A percentile compares a stretch with the other conserved stretches of the same genome.
phyloP scores from a whole-genome alignment of 2,888 invertebrate species.

The Agriopis aurantiaria region DNA sequence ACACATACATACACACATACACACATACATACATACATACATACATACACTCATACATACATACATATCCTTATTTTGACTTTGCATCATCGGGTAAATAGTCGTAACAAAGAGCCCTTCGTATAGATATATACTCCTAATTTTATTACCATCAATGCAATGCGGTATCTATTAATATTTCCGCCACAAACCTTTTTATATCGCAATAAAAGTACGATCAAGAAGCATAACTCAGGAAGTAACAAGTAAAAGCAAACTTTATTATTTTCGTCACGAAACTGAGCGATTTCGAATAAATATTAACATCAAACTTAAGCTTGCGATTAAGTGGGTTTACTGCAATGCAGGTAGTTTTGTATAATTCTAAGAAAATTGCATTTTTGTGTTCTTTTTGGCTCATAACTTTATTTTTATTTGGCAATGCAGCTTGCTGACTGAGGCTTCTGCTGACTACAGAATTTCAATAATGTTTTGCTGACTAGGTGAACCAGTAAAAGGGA shows the following conservation, averaged over 20 bases:
- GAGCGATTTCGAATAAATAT: slow-evolving; percentile 20
- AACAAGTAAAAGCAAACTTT: slow-evolving; percentile 32
- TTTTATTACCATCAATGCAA: slow-evolving; percentile 20
- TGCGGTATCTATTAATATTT: slow-evolving; percentile 14
- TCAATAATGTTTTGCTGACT: neutral
- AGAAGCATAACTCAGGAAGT: slow-evolving; percentile 24
- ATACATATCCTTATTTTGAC: too few species aligned
- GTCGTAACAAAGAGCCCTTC: neutral
- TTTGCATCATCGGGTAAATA: neutral
- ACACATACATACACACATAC: too few species aligned
- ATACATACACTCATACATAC: too few species aligned
- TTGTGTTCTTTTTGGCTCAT: neutral
- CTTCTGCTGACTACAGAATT: neutral
- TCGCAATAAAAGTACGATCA: slow-evolving; percentile 27
- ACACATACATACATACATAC: too few species aligned
- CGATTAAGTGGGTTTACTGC: slow-evolving; percentile 16
- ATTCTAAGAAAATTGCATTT: neutral
- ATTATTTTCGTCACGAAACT: slow-evolving; percentile 29
- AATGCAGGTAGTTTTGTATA: slow-evolving; percentile 17
- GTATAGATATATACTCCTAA: neutral
- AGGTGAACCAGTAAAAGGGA: neutral
- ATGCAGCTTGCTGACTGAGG: neutral
- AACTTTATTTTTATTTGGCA: slow-evolving; percentile 9
- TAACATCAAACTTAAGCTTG: slow-evolving; percentile 7
- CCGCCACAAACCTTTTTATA: slow-evolving; percentile 29